Conservation (phyloP, 1,140 invertebrate genomes). For the Pseudomyrmex cubaensis region DNA sequence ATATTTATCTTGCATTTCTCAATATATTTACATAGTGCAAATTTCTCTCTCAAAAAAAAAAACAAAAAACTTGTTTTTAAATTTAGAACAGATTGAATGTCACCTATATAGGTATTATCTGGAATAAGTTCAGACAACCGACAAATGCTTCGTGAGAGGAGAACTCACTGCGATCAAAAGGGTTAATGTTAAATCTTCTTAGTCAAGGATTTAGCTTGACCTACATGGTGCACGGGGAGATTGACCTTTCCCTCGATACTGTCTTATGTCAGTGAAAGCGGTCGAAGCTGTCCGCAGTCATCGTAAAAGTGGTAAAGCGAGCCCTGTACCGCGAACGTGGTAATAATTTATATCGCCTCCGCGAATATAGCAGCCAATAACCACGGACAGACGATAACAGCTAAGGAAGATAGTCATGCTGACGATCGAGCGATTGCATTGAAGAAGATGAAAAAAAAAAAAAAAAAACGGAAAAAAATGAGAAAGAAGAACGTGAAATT, state of each 20-base stretch:
- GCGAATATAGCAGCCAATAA: slow-evolving; percentile 67
- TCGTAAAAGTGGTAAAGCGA: slow-evolving; percentile 28
- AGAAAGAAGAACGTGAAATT: not conserved
- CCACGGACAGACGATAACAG: slow-evolving; percentile 49
- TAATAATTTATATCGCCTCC: slow-evolving; percentile 65
- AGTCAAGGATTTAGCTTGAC: slow-evolving; percentile 39
- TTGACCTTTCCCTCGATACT: slow-evolving; percentile 42
- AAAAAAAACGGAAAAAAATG: not conserved
- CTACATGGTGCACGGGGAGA: slow-evolving; percentile 12
- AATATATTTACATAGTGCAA: no score
- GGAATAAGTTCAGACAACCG: not conserved
- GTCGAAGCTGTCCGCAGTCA: slow-evolving; percentile 43
- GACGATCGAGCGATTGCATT: not conserved
- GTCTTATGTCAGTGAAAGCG: slow-evolving; percentile 38
- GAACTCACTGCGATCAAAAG: not conserved
- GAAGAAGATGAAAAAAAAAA: not conserved
- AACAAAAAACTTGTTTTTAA: not conserved
- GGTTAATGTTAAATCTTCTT: slow-evolving; percentile 40
- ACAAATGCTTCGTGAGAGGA: not conserved
- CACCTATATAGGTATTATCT: not conserved
- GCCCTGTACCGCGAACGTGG: not conserved
- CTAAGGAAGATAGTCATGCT: slow-evolving; percentile 1
- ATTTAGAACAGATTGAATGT: not conserved
- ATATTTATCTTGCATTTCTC: no score
- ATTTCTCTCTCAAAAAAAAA: no score